Evolutionary conservation across 2,113 vertebrate genomes (phyloP), one percentile per base, ranked within the genome.

Genomic region (Crocuta crocuta): DNA sequence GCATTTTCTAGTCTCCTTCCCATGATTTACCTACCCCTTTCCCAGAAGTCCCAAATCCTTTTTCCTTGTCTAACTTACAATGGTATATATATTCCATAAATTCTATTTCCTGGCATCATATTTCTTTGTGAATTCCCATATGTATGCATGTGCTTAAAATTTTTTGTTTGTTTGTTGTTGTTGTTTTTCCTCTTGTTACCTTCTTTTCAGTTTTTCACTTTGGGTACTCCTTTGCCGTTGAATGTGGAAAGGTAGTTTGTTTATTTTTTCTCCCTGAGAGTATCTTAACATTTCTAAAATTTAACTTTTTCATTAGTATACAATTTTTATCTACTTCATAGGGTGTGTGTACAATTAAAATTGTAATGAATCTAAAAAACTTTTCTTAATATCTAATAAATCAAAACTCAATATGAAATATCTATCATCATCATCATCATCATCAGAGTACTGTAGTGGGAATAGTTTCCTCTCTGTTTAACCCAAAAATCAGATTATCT

Each of bases 201-300:
- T 82, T 73, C 28, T 76, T 76, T 76, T 76, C 24, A 28, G 73
- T 76, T 83, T 65, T 65, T 66, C 55, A 43, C 21, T 74, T 95
- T 39, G 9, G 31, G 11, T 15, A 55, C 7, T 24, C n/a, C 65
- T 10, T 43, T 63, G 10, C 21, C 55, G 26, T 53, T 89, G 43
- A 73, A 76, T 48, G 7, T 17, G 31, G 43, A 33, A 73, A 12
- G 39, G 43, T 24, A 63, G 39, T 74, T 74, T 45, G 1, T 45
- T 74, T 45, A 1, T 53, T 58, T 61, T 81, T n/a, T 17, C 24
- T 63, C 55, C 45, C n/a, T 53, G 45, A 66, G 10, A 39, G 5
- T 35, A 91, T 61, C 15, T 83, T 93, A 81, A 45, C 48, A 81
- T 89, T 85, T 85, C 15, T n/a, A 80, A 97, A 95, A 53, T 24